Percentiles rank a stretch among this genome's conserved stretches.
Evolutionary conservation across 2,797 vertebrate genomes (phyloP).

Genomic region (Dermochelys coriacea): DNA sequence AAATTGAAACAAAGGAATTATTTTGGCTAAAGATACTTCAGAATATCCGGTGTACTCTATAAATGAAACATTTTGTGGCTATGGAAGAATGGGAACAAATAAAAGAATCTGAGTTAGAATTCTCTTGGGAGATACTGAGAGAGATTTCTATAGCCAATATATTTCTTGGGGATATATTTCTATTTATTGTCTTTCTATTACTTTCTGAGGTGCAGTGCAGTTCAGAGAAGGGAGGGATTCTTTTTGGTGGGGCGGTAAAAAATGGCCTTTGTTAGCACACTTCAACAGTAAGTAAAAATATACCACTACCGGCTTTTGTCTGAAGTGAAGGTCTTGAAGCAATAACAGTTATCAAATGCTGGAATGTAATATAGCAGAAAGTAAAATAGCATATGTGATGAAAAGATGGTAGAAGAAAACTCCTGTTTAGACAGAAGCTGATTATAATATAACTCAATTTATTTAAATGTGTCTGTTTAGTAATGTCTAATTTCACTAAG

Average conservation of each 20-base stretch:
- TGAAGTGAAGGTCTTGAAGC: neutral
- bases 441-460: neutral
- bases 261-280: neutral
- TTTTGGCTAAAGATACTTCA: neutral
- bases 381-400: neutral
- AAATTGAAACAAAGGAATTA: neutral
- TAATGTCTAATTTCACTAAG: neutral
- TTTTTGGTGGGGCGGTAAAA: neutral
- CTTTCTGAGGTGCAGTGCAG: neutral
- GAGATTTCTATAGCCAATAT: neutral
- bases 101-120: neutral
- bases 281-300: neutral
- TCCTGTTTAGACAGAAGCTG: neutral
- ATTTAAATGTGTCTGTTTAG: neutral
- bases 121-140: neutral
- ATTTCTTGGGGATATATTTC: neutral
- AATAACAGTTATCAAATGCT: neutral
- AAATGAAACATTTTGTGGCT: neutral
- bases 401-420: neutral
- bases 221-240: fast-evolving
- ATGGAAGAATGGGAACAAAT: neutral
- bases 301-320: neutral
- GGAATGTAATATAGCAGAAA: neutral
- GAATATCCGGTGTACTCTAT: neutral
- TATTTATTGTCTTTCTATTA: neutral